Base-by-base conservation (phyloP, 2,797 vertebrate species). In the Oreochromis grahami region DNA sequence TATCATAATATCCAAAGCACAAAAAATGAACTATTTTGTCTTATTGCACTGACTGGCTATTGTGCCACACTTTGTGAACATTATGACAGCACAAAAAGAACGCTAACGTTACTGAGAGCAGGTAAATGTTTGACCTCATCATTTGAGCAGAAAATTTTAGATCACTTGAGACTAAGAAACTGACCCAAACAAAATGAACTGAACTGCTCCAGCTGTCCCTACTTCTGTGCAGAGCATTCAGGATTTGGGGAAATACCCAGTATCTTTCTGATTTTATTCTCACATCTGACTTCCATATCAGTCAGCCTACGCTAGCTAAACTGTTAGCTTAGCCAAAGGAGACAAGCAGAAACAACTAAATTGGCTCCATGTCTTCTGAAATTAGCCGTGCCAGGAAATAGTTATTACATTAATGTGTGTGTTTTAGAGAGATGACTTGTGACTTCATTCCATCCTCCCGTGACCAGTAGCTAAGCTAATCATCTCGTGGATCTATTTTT, bases 81-180 rank as follows among this genome's bases (percentile, higher is more conserved):
- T 17, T 70, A 6, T 48, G 65, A 45, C 65, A 48, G 41, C 68
- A 72, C 41, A 19, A 17, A 77, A 82, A 60, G 41, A 21, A 11
- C 2, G 4, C 43, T 24, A 26, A 36, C 34, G 5, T 84, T 84
- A 84, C 5, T 2, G 8, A 43, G 2, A 70, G 55, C 41, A 2
- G 24, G 58, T 60, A 80, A 86, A 85, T 77, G 32, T 76, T 81
- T 83, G 53, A 84, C 55, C 63, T 87, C 74, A 38, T 17, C 32
- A 70, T 52, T 81, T 79, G 11, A 63, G 43, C 2, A 24, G 58
- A n/a, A n/a, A 14, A 48, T 2, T 76, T 83, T 51, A 13, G 13
- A 77, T 19, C 38, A 72, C 70, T 50, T 21, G 72, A 68, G 24
- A 76, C 26, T 63, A 26, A 72, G 24, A 11, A 43, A 14, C 36